phyloP scores from a whole-genome alignment of 2,888 invertebrate species.

The Sinhomidia bicolor region DNA sequence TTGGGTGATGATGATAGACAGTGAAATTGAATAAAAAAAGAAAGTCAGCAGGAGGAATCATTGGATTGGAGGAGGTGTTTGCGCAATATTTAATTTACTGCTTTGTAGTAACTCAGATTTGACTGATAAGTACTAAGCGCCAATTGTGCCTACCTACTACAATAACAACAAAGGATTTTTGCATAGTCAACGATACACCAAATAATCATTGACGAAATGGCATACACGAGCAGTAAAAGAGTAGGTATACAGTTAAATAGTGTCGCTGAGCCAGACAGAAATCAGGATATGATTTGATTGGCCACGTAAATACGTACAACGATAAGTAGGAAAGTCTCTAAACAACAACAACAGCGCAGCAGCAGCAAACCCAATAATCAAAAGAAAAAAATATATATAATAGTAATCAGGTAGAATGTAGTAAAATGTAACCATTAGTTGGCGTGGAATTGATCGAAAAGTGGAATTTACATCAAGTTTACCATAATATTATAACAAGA shows the following conservation, averaged over 20 bases:
- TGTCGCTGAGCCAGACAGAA: neutral
- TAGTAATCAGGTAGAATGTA: neutral
- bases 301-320: neutral
- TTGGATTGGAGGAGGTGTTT: neutral
- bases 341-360: no score
- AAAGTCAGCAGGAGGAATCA: constrained; percentile 44
- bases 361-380: neutral
- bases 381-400: neutral
- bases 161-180: no score
- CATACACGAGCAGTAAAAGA: neutral
- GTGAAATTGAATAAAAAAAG: constrained; percentile 35
- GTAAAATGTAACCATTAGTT: neutral
- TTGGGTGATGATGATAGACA: constrained; percentile 16
- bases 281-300: neutral
- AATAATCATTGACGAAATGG: no score
- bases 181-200: no score
- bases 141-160: neutral
- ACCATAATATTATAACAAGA: neutral
- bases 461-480: neutral
- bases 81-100: neutral
- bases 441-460: neutral
- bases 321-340: constrained; percentile 5
- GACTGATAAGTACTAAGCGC: neutral
- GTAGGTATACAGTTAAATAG: neutral
- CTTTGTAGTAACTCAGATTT: neutral